Percentiles rank a stretch among this genome's conserved stretches.
These are phyloP conservation scores for Scaptomyza graminum DNA, from an alignment of 1,140 invertebrate species.

Conservation along the genomic window DNA sequence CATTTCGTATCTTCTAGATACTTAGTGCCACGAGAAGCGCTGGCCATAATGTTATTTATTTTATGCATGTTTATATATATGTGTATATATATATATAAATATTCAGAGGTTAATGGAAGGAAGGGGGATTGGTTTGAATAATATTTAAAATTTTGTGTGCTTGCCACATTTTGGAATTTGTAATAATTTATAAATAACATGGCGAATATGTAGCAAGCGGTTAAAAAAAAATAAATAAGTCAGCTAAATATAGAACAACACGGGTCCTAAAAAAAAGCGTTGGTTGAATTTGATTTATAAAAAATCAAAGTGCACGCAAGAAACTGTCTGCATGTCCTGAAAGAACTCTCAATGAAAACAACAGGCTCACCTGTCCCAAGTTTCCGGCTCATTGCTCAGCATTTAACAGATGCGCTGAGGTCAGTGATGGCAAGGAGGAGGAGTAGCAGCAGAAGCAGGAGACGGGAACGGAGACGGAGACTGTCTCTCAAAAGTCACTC, in stretches of 20 bases:
- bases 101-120: constrained; percentile 1
- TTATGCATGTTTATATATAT: constrained; percentile 54
- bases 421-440: constrained; percentile 58
- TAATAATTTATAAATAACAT: constrained; percentile 77
- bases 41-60: constrained; percentile 81
- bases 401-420: constrained; percentile 71
- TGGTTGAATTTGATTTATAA: background rate
- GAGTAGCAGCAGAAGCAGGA: constrained; percentile 14
- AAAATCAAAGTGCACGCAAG: background rate
- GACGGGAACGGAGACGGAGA: constrained; percentile 48
- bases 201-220: constrained; percentile 76
- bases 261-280: constrained; percentile 11
- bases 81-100: constrained; percentile 21
- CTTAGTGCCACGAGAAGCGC: constrained; percentile 45
- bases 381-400: constrained; percentile 59
- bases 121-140: constrained; percentile 42
- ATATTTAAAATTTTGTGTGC: constrained; percentile 72
- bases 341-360: background rate
- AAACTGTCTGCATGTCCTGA: background rate
- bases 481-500: constrained; percentile 53
- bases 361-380: constrained; percentile 26
- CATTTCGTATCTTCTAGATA: constrained; percentile 71
- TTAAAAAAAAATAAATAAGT: constrained; percentile 72
- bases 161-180: constrained; percentile 81
- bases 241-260: constrained; percentile 58